Evolutionary conservation across 1,140 invertebrate species (phyloP), one percentile per base, ranked within the genome.

Genomic region (Mylabris phalerata): DNA sequence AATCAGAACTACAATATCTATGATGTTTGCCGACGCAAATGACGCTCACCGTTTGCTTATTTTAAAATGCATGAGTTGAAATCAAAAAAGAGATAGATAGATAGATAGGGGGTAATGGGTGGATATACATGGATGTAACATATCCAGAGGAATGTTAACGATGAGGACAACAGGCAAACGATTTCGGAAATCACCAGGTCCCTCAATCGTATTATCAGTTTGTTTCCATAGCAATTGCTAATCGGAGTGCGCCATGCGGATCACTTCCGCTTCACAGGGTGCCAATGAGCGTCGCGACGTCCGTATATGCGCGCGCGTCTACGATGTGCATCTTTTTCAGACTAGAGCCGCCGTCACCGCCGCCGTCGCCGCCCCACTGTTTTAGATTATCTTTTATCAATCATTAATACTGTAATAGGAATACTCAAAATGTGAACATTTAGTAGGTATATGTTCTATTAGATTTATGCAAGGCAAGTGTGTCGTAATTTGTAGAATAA

Each of bases 151-250:
- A 32, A 32, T 32, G 32, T 32, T 32, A 32, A 11, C 43, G 43
- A 26, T 38, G 32, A 49, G 13, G 48, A 24, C 19, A 11, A 13
- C 48, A 38, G 19, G 48, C n/a, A 49, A 49, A 10, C n/a, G 24
- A 38, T 5, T 11, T 11, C 11, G n/a, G 24, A 49, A 32, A 32
- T 32, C 44, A 42, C 50, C 44, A 52, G 45, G 48, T 52, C 61
- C 24, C 24, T 73, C 76, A 76, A 79, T 79, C 77, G 77, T 74
- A 78, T 79, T 78, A 79, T 77, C 74, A 72, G 73, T 73, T 78
- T 78, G 78, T 80, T 79, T 77, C 78, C 79, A 80, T 79, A 77
- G 78, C 76, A 77, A 80, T 79, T 77, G 79, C 76, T 79, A 79
- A 80, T 80, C 78, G 78, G 73, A 72, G 72, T 73, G 74, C 67